Conservation (phyloP, 2,888 invertebrate species). For the Thymelicus acteon region DNA sequence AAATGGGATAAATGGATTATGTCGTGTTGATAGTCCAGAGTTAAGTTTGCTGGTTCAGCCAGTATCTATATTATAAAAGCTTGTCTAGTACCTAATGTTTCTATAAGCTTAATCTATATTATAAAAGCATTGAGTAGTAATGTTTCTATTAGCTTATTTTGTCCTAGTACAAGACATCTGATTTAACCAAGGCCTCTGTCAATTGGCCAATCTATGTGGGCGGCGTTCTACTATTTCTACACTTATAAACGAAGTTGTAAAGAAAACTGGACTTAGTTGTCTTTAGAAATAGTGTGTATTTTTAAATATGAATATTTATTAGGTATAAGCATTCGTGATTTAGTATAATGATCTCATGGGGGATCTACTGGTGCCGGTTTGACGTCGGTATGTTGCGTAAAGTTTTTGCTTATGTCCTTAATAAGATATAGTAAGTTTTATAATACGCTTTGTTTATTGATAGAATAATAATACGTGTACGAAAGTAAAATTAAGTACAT, state of each 20-base stretch:
- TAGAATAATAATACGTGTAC: no score
- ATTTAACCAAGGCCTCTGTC: conserved; percentile 30
- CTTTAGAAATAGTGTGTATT: background rate
- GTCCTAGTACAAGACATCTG: conserved; percentile 26
- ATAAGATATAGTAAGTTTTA: no score
- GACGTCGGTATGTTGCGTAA: conserved; percentile 12
- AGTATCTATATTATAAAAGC: no score
- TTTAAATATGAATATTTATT: background rate
- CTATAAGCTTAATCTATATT: no score
- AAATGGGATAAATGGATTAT: no score
- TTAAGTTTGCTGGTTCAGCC: no score
- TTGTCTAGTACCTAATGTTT: background rate
- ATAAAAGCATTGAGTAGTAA: background rate
- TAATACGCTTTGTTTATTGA: no score
- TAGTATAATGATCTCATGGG: conserved; percentile 22
- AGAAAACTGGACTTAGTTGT: conserved; percentile 4
- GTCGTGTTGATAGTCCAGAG: no score
- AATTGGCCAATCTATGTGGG: conserved; percentile 31
- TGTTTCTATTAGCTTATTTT: conserved; percentile 17
- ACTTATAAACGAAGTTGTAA: conserved; percentile 7
- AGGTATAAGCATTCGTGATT: conserved; percentile 16
- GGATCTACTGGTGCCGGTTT: conserved; percentile 19
- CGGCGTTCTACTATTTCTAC: conserved; percentile 4
- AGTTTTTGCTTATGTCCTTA: no score
- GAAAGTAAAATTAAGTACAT: no score